Evolutionary conservation across 2,888 invertebrate species (phyloP), one percentile per base, ranked within the genome.

Genomic region (Cephalotes varians): DNA sequence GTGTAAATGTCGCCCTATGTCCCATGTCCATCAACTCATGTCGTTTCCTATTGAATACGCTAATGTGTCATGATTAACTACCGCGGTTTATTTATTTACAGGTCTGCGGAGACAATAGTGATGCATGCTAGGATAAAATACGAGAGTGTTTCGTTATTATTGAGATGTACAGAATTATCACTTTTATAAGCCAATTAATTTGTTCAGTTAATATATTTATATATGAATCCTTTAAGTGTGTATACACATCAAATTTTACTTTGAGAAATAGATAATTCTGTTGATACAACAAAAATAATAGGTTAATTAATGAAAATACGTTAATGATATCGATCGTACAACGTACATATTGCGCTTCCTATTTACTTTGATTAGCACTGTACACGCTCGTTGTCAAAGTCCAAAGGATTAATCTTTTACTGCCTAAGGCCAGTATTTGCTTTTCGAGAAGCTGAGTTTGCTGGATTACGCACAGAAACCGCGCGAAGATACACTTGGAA

Each of bases 371-470:
- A 58, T 84, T 86, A 74, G 18, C n/a, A 73, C 62, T 34, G 51
- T 56, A 82, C 58, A 65, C 74, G 79, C 51, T 81, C 64, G 72
- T 79, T 81, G 79, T 82, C 81, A 62, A 87, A 85, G 82, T 86
- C 84, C 84, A 83, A 85, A 84, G 86, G 85, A 87, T 88, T 88
- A 88, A 88, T 87, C 87, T 88, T 87, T 88, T 84, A 81, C 88
- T 73, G 73, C 74, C 79, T 44, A 77, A 71, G 79, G 79, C 81
- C 56, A 60, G 79, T 88, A 82, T 88, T 87, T 87, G 83, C 65
- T 65, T 87, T 64, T 79, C 77, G 83, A 76, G 74, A 77, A 81
- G 88, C 86, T 82, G 88, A 88, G 77, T 85, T 82, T 83, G 86
- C 88, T 51, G 83, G 85, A 88, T 88, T 86, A 85, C 86, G 73